Evolutionary conservation across 2,113 vertebrate genomes (phyloP).

Genomic region (Tylochromis polylepis): DNA sequence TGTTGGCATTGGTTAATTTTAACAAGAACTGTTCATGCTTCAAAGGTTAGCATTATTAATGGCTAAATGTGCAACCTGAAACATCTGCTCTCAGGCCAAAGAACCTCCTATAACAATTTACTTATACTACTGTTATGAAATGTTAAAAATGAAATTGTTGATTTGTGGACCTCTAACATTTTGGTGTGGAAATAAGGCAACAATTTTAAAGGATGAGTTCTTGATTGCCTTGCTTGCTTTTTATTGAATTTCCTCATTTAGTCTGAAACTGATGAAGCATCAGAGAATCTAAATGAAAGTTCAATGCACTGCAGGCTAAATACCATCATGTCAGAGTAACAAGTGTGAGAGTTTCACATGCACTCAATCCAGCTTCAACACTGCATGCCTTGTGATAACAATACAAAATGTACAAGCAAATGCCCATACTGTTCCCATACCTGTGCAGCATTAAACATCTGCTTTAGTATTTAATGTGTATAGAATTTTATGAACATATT

Average conservation of each 20-base stretch:
- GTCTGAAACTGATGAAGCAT: not conserved
- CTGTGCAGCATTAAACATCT: not conserved
- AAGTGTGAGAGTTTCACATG: not conserved
- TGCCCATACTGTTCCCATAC: not conserved
- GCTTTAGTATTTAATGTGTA: not conserved
- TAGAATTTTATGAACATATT: not conserved
- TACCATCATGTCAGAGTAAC: not conserved
- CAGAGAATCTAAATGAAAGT: not conserved
- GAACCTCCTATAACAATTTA: not conserved
- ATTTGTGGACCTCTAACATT: slow-evolving; percentile 6
- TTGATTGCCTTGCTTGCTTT: slow-evolving; percentile 24
- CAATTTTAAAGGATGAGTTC: slow-evolving; percentile 13
- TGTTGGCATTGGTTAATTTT: not conserved
- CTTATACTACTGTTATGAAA: slow-evolving; percentile 6
- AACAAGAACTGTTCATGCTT: slow-evolving; percentile 12
- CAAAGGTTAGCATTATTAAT: not conserved
- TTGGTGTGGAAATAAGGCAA: slow-evolving; percentile 38
- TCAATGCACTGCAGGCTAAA: not conserved
- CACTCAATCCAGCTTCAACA: not conserved
- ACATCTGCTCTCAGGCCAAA: not conserved
- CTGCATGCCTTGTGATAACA: not conserved
- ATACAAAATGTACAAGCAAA: not conserved
- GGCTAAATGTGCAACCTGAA: not conserved
- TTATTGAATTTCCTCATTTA: slow-evolving; percentile 38
- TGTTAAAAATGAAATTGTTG: not conserved